Evolutionary conservation across 2,888 invertebrate species (phyloP), one percentile per base, ranked within the genome.

Genomic region (Melieria picta): DNA sequence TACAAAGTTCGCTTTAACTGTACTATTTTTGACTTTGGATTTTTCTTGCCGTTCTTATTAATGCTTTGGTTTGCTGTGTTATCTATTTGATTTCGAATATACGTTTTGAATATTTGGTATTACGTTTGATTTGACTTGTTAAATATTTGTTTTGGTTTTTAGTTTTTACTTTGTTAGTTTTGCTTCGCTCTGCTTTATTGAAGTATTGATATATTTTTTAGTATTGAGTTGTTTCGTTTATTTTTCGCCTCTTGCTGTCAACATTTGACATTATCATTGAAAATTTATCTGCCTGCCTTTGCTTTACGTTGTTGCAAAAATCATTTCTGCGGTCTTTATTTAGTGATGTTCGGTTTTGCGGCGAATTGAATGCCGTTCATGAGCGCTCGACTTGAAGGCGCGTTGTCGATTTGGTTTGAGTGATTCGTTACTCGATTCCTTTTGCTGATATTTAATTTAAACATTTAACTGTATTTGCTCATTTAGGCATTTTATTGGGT

Each of bases 71-170:
- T 30, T 30, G 30, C 30, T 30, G 30, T 30, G 2, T 30, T 30
- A 30, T 30, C 30, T 30, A 30, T 52, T 62, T 55, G 6, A 61
- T 48, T 66, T 52, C 13, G 52, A 52, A 52, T 68, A 7, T 55
- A 58, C 57, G 65, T 73, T 72, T 77, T 77, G 72, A 77, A 79
- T 78, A 78, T 77, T 76, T 74, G 77, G 77, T 69, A 60, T 76
- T 72, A 63, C 71, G 76, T 72, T 77, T 71, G 67, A 74, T 30
- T 72, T 62, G 56, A 65, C 75, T 7, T 78, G 70, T 75, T 77
- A 66, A 61, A 72, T 75, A 73, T 72, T 63, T 65, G 70, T 68
- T 71, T 72, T 66, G 52, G 61, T 70, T 71, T 65, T 72, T 72
- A 57, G 58, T 65, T 58, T 65, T 62, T 55, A 70, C 52, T 63